Percentiles rank a stretch among this genome's conserved stretches.
phyloP scores from a whole-genome alignment of 2,797 vertebrate species.

The Anisognathus igniventris region DNA sequence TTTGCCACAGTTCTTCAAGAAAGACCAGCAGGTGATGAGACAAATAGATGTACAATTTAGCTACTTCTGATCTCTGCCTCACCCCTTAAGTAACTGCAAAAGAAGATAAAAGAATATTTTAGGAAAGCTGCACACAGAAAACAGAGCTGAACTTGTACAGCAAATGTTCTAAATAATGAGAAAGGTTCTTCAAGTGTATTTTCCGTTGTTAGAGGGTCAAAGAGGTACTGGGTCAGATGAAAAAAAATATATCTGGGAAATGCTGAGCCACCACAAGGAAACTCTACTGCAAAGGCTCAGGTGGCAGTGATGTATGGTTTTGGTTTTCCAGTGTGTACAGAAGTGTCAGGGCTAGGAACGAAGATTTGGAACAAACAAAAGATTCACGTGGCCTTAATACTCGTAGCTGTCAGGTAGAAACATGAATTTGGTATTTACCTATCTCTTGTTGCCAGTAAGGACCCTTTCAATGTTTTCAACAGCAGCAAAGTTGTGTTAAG shows the following conservation, averaged over 20 bases:
- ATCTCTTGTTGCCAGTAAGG: not conserved
- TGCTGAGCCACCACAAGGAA: not conserved
- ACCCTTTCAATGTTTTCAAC: not conserved
- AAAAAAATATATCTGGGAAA: not conserved
- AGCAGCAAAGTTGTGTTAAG: not conserved
- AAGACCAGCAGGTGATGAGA: not conserved
- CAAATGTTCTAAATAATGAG: not conserved
- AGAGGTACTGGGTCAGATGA: not conserved
- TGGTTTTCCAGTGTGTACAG: not conserved
- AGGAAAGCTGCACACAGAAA: not conserved
- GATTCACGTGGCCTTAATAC: not conserved
- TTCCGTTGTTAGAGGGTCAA: not conserved
- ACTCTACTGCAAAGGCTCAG: not conserved
- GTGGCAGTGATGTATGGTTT: not conserved
- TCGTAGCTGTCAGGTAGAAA: not conserved
- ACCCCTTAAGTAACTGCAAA: not conserved
- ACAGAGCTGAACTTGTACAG: not conserved
- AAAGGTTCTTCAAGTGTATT: not conserved
- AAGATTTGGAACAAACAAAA: not conserved
- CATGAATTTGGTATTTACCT: not conserved
- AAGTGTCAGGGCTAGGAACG: not conserved
- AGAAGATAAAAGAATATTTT: conserved; percentile 17
- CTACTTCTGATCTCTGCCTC: not conserved
- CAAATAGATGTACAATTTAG: not conserved
- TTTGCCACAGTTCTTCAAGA: not conserved